phyloP scores from a whole-genome alignment of 2,113 vertebrate genomes.

The Ploceus nigricollis region DNA sequence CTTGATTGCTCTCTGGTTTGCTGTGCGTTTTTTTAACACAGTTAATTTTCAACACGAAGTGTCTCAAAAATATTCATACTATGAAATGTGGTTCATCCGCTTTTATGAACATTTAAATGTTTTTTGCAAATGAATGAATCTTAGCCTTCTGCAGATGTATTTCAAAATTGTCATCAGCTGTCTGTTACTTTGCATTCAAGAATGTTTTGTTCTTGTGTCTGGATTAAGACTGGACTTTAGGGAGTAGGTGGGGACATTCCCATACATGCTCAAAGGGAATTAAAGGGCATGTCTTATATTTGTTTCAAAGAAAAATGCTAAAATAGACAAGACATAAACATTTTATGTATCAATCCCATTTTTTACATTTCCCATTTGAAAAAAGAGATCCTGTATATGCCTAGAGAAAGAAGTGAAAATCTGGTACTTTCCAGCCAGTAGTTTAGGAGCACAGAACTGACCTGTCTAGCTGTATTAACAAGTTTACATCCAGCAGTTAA shows the following conservation, averaged over 20 bases:
- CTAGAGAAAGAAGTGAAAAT: not conserved
- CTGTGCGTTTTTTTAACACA: not conserved
- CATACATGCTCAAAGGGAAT: not conserved
- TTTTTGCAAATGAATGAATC: not conserved
- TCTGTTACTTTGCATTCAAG: not conserved
- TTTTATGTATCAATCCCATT: not conserved
- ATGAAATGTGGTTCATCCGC: not conserved
- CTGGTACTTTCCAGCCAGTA: not conserved
- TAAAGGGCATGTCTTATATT: not conserved
- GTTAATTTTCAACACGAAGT: not conserved
- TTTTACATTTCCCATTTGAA: not conserved
- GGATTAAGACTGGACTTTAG: not conserved
- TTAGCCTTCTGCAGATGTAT: not conserved
- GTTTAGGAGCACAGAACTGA: not conserved
- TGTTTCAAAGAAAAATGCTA: not conserved
- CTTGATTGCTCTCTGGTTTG: not conserved
- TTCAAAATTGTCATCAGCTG: not conserved
- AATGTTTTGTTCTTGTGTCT: not conserved
- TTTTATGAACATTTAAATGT: not conserved
- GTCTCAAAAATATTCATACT: not conserved
- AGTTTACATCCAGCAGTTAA: not conserved
- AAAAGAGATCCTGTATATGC: not conserved
- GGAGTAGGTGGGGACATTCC: not conserved
- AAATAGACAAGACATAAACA: not conserved
- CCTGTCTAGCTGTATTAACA: not conserved